Evolutionary conservation across 30 jellyfish, hydroid and myxozoan genomes (phyloP), one percentile per base, ranked within the genome.

Genomic region (Aurelia coerulea): DNA sequence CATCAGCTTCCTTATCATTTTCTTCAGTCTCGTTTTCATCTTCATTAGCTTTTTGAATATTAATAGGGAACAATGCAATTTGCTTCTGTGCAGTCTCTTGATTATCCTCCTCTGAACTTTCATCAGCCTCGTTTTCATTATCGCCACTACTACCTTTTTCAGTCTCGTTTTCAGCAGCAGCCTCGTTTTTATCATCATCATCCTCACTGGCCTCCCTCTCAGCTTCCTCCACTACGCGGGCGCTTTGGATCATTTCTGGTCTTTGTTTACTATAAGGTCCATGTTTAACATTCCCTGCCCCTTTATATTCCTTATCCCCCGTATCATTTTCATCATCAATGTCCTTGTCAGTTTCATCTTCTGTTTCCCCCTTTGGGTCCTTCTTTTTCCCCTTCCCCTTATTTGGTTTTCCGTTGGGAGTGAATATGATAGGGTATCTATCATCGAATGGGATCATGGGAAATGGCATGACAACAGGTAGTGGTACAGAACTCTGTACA

Each of bases 401-500:
- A 65, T 84, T 84, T 17, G 88, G 73, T 53, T 84, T 84, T 13
- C 91, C 91, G 33, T 84, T 84, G 1, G 93, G 93, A 8, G 81
- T 49, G 9, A 84, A 65, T 54, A 84, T 41, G 0, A 84, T 74
- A 1, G 93, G 93, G 42, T 84, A 84, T 23, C 87, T 58, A 10
- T 84, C 93, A 75, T 84, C 93, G 78, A 84, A 84, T 10, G 93
- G 93, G 2, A 84, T 84, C 93, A 84, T 73, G 77, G 93, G 98
- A 84, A 88, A 88, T 12, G 98, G 97, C 85, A 88, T 88, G 49
- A 89, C 89, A 2, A 86, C 82, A 50, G 98, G 98, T 32, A 89
- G 70, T 10, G 96, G 96, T 17, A 78, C 90, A 0, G 89, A 69
- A 79, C 83, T 77, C 50, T 62, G 90, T 23, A 83, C 86, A 52